Percentiles rank a stretch among this genome's conserved stretches.
Evolutionary conservation across 2,888 invertebrate species (phyloP).

Genomic region (Toxonevra muliebris): DNA sequence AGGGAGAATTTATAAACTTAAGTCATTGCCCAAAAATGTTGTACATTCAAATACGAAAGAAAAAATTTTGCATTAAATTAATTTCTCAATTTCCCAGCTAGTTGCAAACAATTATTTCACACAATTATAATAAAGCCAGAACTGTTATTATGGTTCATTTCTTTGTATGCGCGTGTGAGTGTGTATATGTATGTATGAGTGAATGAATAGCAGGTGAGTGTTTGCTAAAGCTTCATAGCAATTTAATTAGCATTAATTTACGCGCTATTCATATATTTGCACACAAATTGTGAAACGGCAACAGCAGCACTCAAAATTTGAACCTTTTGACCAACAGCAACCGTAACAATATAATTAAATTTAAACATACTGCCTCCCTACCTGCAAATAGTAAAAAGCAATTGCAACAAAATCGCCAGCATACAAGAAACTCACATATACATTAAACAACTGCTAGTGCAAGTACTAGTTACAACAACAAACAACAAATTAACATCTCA

Average conservation of each 20-base stretch:
- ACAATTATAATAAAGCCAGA: too few relatives aligned
- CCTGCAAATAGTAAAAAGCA: background rate
- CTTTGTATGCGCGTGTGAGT: too few relatives aligned
- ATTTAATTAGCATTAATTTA: conserved; percentile 8
- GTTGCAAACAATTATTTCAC: too few relatives aligned
- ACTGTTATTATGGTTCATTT: too few relatives aligned
- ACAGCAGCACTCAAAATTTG: background rate
- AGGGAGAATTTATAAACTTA: too few relatives aligned
- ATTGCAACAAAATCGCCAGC: background rate
- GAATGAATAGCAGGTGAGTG: too few relatives aligned
- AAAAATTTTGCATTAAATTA: too few relatives aligned
- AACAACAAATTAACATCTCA: background rate
- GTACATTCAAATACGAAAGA: too few relatives aligned
- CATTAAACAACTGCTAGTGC: background rate
- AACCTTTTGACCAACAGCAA: conserved; percentile 2
- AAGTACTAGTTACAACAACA: background rate
- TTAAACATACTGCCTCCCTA: background rate
- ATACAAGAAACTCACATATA: background rate
- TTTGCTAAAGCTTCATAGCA: background rate
- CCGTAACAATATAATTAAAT: background rate
- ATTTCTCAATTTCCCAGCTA: too few relatives aligned
- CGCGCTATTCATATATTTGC: background rate
- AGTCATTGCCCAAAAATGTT: too few relatives aligned
- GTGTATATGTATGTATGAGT: too few relatives aligned
- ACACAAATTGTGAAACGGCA: background rate